Conservation (phyloP, 2,888 invertebrate genomes). For the Trissolcus brochymenae region DNA sequence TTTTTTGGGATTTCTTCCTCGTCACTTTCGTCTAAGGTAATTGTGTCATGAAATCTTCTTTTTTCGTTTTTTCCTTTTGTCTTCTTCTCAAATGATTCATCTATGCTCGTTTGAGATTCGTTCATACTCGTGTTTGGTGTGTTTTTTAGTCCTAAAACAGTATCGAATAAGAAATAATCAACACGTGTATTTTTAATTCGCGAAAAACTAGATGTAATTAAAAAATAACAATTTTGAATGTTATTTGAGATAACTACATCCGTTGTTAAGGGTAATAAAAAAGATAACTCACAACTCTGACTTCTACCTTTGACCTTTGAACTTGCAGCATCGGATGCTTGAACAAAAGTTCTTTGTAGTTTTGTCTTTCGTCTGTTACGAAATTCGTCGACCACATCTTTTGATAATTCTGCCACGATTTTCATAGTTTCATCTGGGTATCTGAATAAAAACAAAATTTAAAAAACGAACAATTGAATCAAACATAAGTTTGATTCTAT, state of each 20-base stretch:
- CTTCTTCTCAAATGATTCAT: background rate
- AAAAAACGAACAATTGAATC: background rate
- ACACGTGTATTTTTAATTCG: background rate
- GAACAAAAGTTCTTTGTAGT: slow-evolving; percentile 85
- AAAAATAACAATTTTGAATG: too few relatives aligned
- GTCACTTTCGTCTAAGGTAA: slow-evolving; percentile 9
- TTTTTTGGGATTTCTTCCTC: slow-evolving; percentile 31
- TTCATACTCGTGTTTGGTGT: slow-evolving; percentile 22
- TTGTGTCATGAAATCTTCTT: background rate
- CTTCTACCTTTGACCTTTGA: slow-evolving; percentile 84
- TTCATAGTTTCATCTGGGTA: slow-evolving; percentile 91
- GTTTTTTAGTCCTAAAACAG: slow-evolving; percentile 39
- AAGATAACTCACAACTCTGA: slow-evolving; percentile 71
- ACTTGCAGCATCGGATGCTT: slow-evolving; percentile 87
- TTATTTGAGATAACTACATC: background rate
- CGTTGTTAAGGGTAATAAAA: background rate
- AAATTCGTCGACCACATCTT: slow-evolving; percentile 85
- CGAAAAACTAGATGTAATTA: too few relatives aligned
- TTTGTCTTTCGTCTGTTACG: slow-evolving; percentile 81
- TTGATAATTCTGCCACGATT: slow-evolving; percentile 84
- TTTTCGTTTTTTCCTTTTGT: background rate
- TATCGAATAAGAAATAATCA: background rate
- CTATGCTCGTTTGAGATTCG: slow-evolving; percentile 18
- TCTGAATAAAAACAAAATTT: slow-evolving; percentile 73
- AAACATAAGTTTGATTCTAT: background rate